Percentiles rank a stretch among this genome's conserved stretches.
Conservation (phyloP, 2,888 invertebrate genomes). For the Nomada goodeniana region DNA sequence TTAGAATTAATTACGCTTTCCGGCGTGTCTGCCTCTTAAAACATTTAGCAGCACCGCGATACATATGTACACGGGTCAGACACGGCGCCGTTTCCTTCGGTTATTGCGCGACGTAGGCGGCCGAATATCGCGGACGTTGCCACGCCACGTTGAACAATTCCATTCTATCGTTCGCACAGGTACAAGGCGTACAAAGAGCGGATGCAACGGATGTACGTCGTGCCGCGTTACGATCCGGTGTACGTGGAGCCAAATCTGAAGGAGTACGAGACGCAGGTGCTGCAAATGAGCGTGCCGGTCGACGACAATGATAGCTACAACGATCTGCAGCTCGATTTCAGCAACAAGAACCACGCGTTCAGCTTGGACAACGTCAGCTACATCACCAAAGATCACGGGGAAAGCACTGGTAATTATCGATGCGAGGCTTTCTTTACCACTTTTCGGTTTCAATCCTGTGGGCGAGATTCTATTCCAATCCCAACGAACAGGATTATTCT, state of each 20-base stretch:
- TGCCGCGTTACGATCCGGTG: constrained; percentile 89
- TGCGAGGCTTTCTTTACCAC: too few species aligned
- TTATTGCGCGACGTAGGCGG: not conserved
- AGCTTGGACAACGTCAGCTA: constrained; percentile 95
- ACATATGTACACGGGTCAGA: not conserved
- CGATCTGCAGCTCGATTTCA: constrained; percentile 94
- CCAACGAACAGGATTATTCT: too few species aligned
- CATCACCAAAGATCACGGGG: constrained; percentile 92
- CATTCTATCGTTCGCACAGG: constrained; percentile 83
- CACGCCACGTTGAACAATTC: not conserved
- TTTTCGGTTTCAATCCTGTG: too few species aligned
- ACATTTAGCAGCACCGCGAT: constrained; percentile 25
- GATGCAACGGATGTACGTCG: constrained; percentile 90
- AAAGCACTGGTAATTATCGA: constrained; percentile 83
- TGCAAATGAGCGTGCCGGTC: constrained; percentile 96
- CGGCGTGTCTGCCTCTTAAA: constrained; percentile 52
- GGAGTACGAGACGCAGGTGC: constrained; percentile 97
- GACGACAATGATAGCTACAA: constrained; percentile 92
- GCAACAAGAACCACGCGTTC: constrained; percentile 94
- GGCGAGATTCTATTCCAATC: too few species aligned
- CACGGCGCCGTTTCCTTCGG: not conserved
- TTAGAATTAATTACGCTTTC: constrained; percentile 74
- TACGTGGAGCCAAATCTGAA: constrained; percentile 93
- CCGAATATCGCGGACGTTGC: too few species aligned
- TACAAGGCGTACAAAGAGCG: constrained; percentile 95